phyloP scores from a whole-genome alignment of 2,113 vertebrate species.

The Zosterops borbonicus region DNA sequence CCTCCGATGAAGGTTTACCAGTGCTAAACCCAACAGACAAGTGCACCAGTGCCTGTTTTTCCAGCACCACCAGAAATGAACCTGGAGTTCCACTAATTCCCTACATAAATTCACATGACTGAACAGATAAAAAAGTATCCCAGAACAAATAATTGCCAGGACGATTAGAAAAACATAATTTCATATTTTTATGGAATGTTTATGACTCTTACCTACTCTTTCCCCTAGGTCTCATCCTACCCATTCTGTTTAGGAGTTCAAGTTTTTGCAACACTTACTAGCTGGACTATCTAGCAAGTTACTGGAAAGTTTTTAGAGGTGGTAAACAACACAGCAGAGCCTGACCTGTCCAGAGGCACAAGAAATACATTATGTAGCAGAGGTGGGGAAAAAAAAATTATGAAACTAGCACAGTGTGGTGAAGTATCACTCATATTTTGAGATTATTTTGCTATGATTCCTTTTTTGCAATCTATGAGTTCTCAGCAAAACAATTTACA shows the following conservation, averaged over 20 bases:
- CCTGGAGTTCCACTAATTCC: background rate
- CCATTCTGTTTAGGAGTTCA: background rate
- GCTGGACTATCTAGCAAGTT: background rate
- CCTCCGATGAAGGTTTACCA: background rate
- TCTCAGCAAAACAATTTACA: background rate
- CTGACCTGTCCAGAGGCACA: background rate
- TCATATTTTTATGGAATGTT: background rate
- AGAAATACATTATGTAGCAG: background rate
- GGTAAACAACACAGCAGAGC: background rate
- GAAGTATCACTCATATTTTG: background rate
- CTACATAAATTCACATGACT: background rate
- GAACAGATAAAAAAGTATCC: background rate
- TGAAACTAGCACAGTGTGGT: background rate
- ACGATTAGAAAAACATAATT: background rate
- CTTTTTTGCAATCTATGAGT: background rate
- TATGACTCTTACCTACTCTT: background rate
- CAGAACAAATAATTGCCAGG: background rate
- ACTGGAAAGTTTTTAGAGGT: background rate
- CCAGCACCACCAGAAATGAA: background rate
- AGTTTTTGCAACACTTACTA: background rate
- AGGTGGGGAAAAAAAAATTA: background rate
- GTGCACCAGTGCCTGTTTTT: background rate
- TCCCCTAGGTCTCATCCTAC: background rate
- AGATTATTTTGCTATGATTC: background rate
- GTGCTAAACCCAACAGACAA: background rate